Evolutionary conservation across 2,888 invertebrate genomes (phyloP), one percentile per base, ranked within the genome.

Genomic region (Neria commutata): DNA sequence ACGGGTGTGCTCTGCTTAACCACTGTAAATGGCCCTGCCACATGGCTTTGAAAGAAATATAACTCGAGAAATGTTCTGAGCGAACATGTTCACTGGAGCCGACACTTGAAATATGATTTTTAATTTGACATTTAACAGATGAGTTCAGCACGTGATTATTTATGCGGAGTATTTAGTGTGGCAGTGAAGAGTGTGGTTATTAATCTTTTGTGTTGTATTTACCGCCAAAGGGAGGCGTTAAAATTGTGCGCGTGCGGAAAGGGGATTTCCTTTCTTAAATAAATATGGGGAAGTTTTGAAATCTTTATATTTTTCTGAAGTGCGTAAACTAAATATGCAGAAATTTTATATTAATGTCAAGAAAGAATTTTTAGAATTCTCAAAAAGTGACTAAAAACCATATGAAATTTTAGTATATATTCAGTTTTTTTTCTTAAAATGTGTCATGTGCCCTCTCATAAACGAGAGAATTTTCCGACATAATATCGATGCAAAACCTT

Each of bases 51-150:
- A 50, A 48, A 48, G 50, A 50, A 33, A 16, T 26, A 34, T 50
- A 17, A 8, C 33, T 50, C 34, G 21, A 50, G 34, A 50, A 17
- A 16, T 21, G 10, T n/a, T 19, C 6, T 17, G 21, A 5, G 34
- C 5, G n/a, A 34, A 33, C n/a, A 10, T 48, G 19, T n/a, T n/a
- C 37, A 21, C 40, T 37, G 37, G 40, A 23, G 23, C n/a, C n/a
- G n/a, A 42, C 52, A 40, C 52, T 52, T 52, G 52, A 52, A 52
- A 52, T 11, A 19, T 52, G 8, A 52, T 17, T 50, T 33, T 34
- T 50, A 42, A 52, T 52, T 52, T 52, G 42, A 42, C 45, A 54
- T 54, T 54, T 25, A 45, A 25, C 54, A 54, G 54, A 54, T 54
- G 54, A 46, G 16, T 52, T 40, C 40, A 52, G 23, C 52, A 42